These are phyloP conservation scores for Apodemia hepburni DNA, from an alignment of 2,888 invertebrate species.

Conservation along the genomic window DNA sequence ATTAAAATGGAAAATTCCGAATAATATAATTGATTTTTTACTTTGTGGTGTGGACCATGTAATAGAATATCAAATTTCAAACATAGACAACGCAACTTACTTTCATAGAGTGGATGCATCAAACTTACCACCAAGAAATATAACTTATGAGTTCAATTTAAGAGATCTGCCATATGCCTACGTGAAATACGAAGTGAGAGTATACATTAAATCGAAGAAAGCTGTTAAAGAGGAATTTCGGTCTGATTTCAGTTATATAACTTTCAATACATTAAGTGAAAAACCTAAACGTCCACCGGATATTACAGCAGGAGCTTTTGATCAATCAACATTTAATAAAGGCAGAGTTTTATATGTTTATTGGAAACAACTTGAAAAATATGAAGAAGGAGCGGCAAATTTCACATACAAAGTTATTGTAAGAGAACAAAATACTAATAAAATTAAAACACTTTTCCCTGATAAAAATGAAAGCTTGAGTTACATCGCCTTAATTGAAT, in stretches of 20 bases:
- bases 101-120: conserved; percentile 64
- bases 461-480: conserved; percentile 79
- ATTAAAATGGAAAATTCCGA: conserved; percentile 58
- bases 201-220: conserved; percentile 81
- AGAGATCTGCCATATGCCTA: conserved; percentile 82
- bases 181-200: conserved; percentile 85
- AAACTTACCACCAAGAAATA: conserved; percentile 50
- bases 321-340: conserved; percentile 74
- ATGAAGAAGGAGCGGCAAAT: conserved; percentile 86
- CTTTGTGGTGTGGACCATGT: conserved; percentile 56
- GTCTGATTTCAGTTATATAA: conserved; percentile 83
- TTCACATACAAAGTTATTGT: conserved; percentile 84
- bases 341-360: conserved; percentile 85
- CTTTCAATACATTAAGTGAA: conserved; percentile 81
- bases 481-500: conserved; percentile 81
- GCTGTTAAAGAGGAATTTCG: conserved; percentile 82
- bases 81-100: conserved; percentile 60
- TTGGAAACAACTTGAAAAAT: conserved; percentile 87
- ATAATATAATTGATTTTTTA: conserved; percentile 56
- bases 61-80: conserved; percentile 71
- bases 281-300: conserved; percentile 84
- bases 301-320: conserved; percentile 87
- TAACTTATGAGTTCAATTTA: conserved; percentile 63
- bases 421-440: conserved; percentile 42
- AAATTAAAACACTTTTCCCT: conserved; percentile 51